Percentiles rank a stretch among this genome's conserved stretches.
phyloP scores from a whole-genome alignment of 2,113 vertebrate genomes.

The Rhinogobius similis region DNA sequence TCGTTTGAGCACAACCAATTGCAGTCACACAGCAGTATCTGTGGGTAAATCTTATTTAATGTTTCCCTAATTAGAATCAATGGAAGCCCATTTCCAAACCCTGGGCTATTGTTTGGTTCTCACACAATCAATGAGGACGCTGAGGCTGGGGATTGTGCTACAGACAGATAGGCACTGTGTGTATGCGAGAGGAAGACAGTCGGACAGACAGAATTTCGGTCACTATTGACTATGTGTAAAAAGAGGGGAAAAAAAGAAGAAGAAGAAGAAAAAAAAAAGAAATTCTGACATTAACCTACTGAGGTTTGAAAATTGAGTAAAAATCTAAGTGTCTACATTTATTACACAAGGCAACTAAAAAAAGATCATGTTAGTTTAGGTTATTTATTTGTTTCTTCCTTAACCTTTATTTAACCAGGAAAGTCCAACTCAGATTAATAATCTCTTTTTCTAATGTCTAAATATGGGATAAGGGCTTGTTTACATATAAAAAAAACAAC shows the following conservation, averaged over 20 bases:
- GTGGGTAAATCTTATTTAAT: constrained; percentile 96
- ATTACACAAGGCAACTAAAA: background rate
- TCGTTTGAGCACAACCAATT: constrained; percentile 71
- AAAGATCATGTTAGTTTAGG: too few species aligned
- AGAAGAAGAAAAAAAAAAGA: constrained; percentile 44
- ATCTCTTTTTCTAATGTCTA: too few species aligned
- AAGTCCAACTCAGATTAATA: too few species aligned
- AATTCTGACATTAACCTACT: constrained; percentile 27
- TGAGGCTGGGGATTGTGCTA: constrained; percentile 66
- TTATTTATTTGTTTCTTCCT: too few species aligned
- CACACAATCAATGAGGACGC: constrained; percentile 84
- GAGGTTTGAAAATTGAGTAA: background rate
- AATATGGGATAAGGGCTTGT: background rate
- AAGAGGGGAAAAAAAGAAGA: constrained; percentile 41
- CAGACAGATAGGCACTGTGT: constrained; percentile 53
- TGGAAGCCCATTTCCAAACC: constrained; percentile 92
- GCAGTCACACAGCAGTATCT: constrained; percentile 80
- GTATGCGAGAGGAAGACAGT: constrained; percentile 45
- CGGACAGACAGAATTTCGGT: constrained; percentile 41
- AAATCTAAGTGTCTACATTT: background rate
- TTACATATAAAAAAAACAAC: too few species aligned
- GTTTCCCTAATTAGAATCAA: constrained; percentile 99
- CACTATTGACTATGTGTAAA: constrained; percentile 48
- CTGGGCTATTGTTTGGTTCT: constrained; percentile 79
- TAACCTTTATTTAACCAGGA: too few species aligned